phyloP scores from a whole-genome alignment of 2,797 vertebrate species.

The Vipera latastei region DNA sequence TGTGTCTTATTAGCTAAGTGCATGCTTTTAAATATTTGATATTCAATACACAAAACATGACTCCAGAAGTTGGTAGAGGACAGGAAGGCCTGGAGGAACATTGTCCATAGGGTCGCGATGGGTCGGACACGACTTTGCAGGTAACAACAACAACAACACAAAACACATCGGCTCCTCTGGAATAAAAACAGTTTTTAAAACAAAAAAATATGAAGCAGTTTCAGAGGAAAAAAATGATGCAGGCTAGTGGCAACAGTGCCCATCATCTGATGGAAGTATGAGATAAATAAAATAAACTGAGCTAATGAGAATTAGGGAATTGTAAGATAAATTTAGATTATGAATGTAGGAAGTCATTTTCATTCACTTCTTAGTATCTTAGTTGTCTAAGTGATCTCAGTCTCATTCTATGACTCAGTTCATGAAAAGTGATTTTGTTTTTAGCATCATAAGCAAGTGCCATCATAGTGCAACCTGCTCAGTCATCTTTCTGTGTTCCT shows the following conservation, averaged over 20 bases:
- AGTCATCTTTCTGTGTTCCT: not conserved
- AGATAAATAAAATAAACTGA: not conserved
- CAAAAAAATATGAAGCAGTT: not conserved
- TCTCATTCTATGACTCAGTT: not conserved
- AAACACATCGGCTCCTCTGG: not conserved
- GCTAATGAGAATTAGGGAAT: not conserved
- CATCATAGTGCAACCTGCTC: too few relatives aligned
- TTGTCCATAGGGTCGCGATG: too few relatives aligned
- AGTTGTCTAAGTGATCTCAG: not conserved
- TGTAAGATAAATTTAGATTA: not conserved
- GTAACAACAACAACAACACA: not conserved
- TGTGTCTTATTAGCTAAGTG: not conserved
- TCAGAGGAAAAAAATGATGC: not conserved
- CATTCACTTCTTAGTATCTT: not conserved
- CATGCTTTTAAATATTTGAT: not conserved
- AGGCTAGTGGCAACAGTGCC: not conserved
- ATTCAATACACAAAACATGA: not conserved
- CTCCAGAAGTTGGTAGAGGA: too few relatives aligned
- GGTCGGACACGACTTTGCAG: too few relatives aligned
- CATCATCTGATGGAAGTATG: not conserved
- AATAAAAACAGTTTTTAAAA: rapidly evolving
- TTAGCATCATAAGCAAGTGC: not conserved
- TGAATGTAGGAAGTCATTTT: not conserved
- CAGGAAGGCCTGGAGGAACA: too few relatives aligned
- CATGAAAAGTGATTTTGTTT: not conserved